Evolutionary conservation across 2,888 invertebrate species (phyloP).

Genomic region (Dryadula phaetusa): DNA sequence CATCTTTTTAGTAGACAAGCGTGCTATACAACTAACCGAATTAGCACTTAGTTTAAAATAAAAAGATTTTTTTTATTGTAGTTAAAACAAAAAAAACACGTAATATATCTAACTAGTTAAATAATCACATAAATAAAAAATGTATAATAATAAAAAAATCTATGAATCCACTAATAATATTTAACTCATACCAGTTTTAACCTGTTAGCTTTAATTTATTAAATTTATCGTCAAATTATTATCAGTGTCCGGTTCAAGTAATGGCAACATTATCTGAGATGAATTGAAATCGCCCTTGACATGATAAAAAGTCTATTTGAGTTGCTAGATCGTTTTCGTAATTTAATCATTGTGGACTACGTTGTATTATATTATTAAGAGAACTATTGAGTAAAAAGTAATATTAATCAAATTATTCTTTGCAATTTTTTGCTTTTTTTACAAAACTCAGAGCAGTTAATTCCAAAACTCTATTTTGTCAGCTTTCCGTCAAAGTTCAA

Average conservation of each 20-base stretch:
- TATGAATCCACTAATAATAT: background rate
- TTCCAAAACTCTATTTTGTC: too few species aligned
- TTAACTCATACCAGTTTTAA: background rate
- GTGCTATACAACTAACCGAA: too few species aligned
- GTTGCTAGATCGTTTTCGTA: constrained; percentile 13
- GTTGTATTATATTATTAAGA: background rate
- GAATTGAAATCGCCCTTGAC: constrained; percentile 19
- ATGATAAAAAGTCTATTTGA: constrained; percentile 17
- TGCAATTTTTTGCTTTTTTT: too few species aligned
- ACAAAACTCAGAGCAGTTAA: too few species aligned
- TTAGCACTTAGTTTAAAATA: too few species aligned
- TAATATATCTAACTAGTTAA: background rate
- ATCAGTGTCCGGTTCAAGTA: constrained; percentile 27
- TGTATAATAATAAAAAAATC: background rate
- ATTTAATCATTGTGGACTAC: background rate
- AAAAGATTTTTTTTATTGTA: too few species aligned
- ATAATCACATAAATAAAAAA: too few species aligned
- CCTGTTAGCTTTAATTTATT: background rate
- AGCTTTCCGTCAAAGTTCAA: too few species aligned
- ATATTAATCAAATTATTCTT: too few species aligned
- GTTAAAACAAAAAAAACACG: too few species aligned
- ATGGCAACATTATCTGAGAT: constrained; percentile 22
- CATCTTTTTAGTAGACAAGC: too few species aligned
- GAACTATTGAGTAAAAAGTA: too few species aligned
- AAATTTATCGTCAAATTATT: background rate